Conservation (phyloP, 2,113 vertebrate species). For the Lamprotornis superbus region DNA sequence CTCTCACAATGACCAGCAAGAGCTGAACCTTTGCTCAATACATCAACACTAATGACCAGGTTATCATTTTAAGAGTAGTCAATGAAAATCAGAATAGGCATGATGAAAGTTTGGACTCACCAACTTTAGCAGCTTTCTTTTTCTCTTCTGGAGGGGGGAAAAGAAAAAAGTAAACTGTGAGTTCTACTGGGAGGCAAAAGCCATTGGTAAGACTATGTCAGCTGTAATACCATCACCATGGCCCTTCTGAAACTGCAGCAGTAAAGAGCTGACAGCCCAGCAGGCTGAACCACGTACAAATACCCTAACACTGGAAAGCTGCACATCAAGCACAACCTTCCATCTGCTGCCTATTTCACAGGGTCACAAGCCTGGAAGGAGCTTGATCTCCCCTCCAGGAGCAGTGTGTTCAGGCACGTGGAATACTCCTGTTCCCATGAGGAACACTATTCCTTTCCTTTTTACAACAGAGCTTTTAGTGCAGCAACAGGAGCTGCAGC, state of each 20-base stretch:
- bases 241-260: background rate
- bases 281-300: background rate
- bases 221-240: background rate
- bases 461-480: background rate
- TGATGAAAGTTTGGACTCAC: slow-evolving; percentile 57
- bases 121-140: slow-evolving; percentile 42
- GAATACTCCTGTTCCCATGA: background rate
- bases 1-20: background rate
- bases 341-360: background rate
- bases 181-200: background rate
- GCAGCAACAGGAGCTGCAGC: background rate
- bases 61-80: background rate
- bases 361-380: background rate
- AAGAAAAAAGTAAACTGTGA: slow-evolving; percentile 8
- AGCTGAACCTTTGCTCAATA: background rate
- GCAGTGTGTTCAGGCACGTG: background rate
- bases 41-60: background rate
- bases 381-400: background rate
- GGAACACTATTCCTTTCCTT: background rate
- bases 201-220: background rate
- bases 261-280: background rate
- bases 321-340: background rate
- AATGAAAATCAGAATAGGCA: background rate
- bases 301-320: background rate
- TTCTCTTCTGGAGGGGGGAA: slow-evolving; percentile 31